Conservation (phyloP, 1,140 invertebrate genomes). For the Cyclina sinensis region DNA sequence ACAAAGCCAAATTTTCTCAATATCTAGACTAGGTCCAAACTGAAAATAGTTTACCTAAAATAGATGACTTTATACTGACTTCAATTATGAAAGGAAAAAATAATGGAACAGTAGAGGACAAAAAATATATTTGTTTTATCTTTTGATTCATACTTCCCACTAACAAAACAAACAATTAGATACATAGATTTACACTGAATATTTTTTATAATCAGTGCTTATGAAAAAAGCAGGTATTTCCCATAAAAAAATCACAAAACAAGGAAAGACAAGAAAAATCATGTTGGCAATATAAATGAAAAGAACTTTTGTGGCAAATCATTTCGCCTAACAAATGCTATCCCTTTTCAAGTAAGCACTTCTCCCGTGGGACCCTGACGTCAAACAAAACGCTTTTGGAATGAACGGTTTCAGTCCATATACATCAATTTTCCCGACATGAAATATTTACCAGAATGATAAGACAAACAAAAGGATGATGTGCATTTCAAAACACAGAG, state of each 20-base stretch:
- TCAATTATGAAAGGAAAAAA: too few species aligned
- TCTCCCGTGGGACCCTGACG: neutral
- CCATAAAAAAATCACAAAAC: neutral
- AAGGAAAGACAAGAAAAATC: neutral
- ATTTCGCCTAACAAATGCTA: neutral
- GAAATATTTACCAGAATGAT: slow-evolving; percentile 31
- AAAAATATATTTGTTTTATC: too few species aligned
- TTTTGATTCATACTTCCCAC: too few species aligned
- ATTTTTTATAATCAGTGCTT: neutral
- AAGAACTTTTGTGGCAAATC: neutral
- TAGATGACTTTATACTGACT: too few species aligned
- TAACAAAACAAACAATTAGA: too few species aligned
- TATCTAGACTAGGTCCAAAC: too few species aligned
- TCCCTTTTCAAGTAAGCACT: neutral
- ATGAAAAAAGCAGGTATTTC: neutral
- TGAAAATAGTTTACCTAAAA: too few species aligned
- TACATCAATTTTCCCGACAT: slow-evolving; percentile 32
- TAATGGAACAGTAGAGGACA: too few species aligned
- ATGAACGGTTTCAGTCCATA: neutral
- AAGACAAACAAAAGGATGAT: slow-evolving; percentile 35
- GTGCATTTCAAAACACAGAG: slow-evolving; percentile 56
- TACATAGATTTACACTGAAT: neutral
- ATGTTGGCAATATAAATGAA: slow-evolving; percentile 21
- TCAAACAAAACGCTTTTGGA: neutral
- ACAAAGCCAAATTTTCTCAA: too few species aligned